Base-by-base conservation (phyloP, 2,797 vertebrate species). In the Simalia tracyae region DNA sequence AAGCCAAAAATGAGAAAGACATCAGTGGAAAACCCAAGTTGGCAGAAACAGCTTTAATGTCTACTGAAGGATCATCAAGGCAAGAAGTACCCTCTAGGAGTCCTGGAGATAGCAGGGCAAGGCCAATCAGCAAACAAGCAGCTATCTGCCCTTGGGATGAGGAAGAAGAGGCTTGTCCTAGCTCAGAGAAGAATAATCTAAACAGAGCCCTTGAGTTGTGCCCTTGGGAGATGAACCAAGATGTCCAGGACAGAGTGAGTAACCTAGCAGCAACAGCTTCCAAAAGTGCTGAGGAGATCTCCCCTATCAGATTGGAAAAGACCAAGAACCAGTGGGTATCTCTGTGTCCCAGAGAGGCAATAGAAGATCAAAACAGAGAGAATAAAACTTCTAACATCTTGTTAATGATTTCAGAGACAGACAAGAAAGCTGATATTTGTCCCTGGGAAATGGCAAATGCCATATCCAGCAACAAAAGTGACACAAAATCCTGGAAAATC, bases 1-100 rank as follows among this genome's bases (percentile, higher is more conserved):
- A 96, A 54, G 95, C 97, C 94, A 96, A 91, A 60, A 96, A 94
- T 36, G 97, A 97, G 68, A 97, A 92, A 15, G 89, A 66, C 10
- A 36, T 68, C 0, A 68, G 86, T 86, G 91, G 93, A 86, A 95
- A 95, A 91, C 57, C 95, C 94, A 11, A 64, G 17, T 26, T 1
- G 31, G 90, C 54, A 1, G 91, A 26, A 88, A 26, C 1, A 0
- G 7, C 50, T 0, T 17, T 89, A 0, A 0, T 0, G 8, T 87
- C 94, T 63, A 17, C 54, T 0, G 84, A 46, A 2, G 91, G 26
- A 1, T 0, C 64, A 2, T 89, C 89, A 22, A 0, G 0, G 85
- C 61, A 89, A 97, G 64, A 12, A 0, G 15, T 95, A 50, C 5
- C 31, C 0, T 0, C 91, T 81, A 81, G 28, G 66, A 94, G 85